phyloP scores from a whole-genome alignment of 2,888 invertebrate genomes.

The Dromius quadrimaculatus region DNA sequence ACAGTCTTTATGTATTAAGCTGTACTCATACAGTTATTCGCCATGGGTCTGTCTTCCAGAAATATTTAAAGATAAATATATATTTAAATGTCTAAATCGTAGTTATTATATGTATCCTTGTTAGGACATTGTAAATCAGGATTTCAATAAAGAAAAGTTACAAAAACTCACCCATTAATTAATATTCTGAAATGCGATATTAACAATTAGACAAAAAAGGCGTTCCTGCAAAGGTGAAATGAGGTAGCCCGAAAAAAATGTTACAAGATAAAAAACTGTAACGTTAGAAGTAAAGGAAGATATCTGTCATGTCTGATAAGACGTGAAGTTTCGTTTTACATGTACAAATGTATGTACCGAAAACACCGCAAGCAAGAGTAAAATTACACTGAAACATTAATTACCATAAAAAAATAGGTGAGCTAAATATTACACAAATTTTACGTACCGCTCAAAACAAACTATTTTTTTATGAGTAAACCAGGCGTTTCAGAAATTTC shows the following conservation, averaged over 20 bases:
- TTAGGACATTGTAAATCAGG: constrained; percentile 44
- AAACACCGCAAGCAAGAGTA: too few relatives aligned
- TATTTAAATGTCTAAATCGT: constrained; percentile 47
- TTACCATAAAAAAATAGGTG: too few relatives aligned
- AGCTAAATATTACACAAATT: too few relatives aligned
- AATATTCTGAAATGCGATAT: background rate
- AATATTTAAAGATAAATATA: constrained; percentile 50
- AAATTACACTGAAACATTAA: too few relatives aligned
- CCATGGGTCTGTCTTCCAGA: constrained; percentile 52
- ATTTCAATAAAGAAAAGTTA: constrained; percentile 43
- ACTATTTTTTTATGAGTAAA: too few relatives aligned
- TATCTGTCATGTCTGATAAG: constrained; percentile 44
- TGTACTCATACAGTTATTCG: constrained; percentile 49
- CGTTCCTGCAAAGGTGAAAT: background rate
- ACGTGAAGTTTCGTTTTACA: constrained; percentile 17
- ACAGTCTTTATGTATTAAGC: constrained; percentile 50
- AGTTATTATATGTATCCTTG: constrained; percentile 36
- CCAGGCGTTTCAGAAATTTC: too few relatives aligned
- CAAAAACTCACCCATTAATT: background rate
- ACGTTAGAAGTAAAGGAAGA: constrained; percentile 34
- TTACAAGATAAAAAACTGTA: constrained; percentile 27
- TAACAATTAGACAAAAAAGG: background rate
- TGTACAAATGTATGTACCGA: too few relatives aligned
- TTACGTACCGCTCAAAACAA: too few relatives aligned
- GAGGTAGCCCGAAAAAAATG: constrained; percentile 12